Base-by-base conservation (phyloP, 2,113 vertebrate genomes). In the Sterrhoptilus dennistouni region DNA sequence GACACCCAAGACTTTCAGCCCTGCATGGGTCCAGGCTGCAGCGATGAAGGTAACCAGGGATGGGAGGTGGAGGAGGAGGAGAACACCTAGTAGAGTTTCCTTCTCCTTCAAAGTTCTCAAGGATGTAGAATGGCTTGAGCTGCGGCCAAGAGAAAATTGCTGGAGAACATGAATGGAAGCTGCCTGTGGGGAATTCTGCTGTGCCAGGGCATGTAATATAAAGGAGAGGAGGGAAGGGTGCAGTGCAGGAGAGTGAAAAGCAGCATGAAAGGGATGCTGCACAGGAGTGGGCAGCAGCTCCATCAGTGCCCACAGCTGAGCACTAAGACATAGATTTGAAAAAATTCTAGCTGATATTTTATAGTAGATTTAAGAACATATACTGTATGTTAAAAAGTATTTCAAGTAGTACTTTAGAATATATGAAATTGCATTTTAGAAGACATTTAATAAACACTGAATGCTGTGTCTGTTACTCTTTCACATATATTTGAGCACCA, bases 1-100 rank as follows among this genome's bases (percentile, higher is more conserved):
- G 99, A 99, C 81, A 99, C 99, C 25, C 99, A 99, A 90, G 99
- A 99, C 93, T 99, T 99, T 96, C 98, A 99, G 97, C 99, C 99
- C 19, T 99, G 99, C 96, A 99, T 99, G 99, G 99, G 99, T 25
- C 99, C 99, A 0, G 99, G 99, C 83, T 99, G 99, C 96, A 99
- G 99, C 1, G 99, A 99, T 25, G 99, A 99, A 96, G 99, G 99
- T 99, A 97, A 98, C 96, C 47, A 38, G 45, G n/a, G n/a, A 8
- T 9, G 47, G 38, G 20, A 33, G 9, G 12, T 23, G 54, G 9
- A 65, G 36, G 5, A 65, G 36, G 5, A 56, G 27, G 16, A 42
- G 10, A 50, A 38, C 6, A 6, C 7, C 22, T 29, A 31, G 19
- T 6, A 45, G 54, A 12, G n/a, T 27, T 77, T 71, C 4, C 2